phyloP scores from a whole-genome alignment of 2,888 invertebrate genomes.

The Oxyscelio sp. region DNA sequence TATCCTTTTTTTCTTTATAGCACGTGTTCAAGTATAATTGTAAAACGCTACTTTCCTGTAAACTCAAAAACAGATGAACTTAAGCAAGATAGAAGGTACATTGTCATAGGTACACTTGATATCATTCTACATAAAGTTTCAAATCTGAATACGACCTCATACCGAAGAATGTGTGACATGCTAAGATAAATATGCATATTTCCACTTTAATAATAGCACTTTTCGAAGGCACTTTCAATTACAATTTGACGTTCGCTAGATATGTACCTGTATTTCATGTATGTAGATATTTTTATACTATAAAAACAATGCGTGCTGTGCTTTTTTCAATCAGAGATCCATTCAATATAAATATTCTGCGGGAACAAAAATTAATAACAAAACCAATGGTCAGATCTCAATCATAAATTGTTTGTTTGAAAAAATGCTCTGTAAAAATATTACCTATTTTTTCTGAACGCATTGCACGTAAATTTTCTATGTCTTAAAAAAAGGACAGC shows the following conservation, averaged over 20 bases:
- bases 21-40: slow-evolving; percentile 35
- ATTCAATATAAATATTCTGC: slow-evolving; percentile 34
- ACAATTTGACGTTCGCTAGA: slow-evolving; percentile 47
- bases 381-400: slow-evolving; percentile 29
- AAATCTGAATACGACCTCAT: slow-evolving; percentile 27
- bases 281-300: slow-evolving; percentile 49
- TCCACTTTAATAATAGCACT: slow-evolving; percentile 45
- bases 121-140: slow-evolving; percentile 46
- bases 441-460: slow-evolving; percentile 49
- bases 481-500: slow-evolving; percentile 56
- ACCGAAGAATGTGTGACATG: slow-evolving; percentile 29
- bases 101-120: slow-evolving; percentile 45
- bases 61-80: slow-evolving; percentile 38
- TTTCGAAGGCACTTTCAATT: slow-evolving; percentile 62
- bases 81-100: slow-evolving; percentile 51
- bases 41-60: slow-evolving; percentile 37
- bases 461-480: slow-evolving; percentile 31
- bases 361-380: slow-evolving; percentile 48
- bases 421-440: slow-evolving; percentile 21
- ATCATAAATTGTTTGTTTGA: slow-evolving; percentile 25
- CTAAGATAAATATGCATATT: slow-evolving; percentile 52
- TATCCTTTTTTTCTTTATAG: slow-evolving; percentile 27
- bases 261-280: slow-evolving; percentile 47
- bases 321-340: slow-evolving; percentile 62
- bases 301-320: slow-evolving; percentile 61